A percentile compares a stretch with the other conserved stretches of the same genome.
These are phyloP conservation scores for Thera obeliscata DNA, from an alignment of 2,888 invertebrate species.

Conservation along the genomic window DNA sequence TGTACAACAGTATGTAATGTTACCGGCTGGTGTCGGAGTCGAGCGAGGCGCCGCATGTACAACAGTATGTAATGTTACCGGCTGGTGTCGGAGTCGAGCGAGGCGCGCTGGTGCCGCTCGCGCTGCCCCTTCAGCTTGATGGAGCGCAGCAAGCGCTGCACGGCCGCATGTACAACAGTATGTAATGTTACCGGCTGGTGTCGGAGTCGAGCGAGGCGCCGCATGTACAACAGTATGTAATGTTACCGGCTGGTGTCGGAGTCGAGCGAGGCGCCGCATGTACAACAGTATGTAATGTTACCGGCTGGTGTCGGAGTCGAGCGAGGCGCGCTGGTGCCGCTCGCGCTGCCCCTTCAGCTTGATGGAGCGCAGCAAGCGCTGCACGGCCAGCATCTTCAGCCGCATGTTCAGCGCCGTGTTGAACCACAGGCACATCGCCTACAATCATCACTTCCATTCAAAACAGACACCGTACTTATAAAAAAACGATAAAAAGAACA, in stretches of 20 bases:
- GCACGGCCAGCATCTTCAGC: slow-evolving; percentile 90
- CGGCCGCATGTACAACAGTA: slow-evolving; percentile 91
- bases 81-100: slow-evolving; percentile 49
- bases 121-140: slow-evolving; percentile 54
- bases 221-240: slow-evolving; percentile 50
- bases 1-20: slow-evolving; percentile 47
- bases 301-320: slow-evolving; percentile 56
- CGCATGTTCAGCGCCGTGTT: slow-evolving; percentile 94
- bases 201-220: no score
- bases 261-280: slow-evolving; percentile 44
- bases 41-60: slow-evolving; percentile 47
- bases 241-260: slow-evolving; percentile 54
- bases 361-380: slow-evolving; percentile 85
- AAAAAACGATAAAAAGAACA: no score
- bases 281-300: slow-evolving; percentile 48
- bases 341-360: slow-evolving; percentile 48
- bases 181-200: slow-evolving; percentile 42
- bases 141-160: slow-evolving; percentile 86
- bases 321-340: slow-evolving; percentile 45
- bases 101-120: slow-evolving; percentile 43
- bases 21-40: slow-evolving; percentile 58
- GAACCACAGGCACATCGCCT: slow-evolving; percentile 95
- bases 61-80: slow-evolving; percentile 49
- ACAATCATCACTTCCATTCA: slow-evolving; percentile 30
- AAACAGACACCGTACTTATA: no score